A percentile compares a stretch with the other conserved stretches of the same genome.
Conservation (phyloP, 1,140 invertebrate species). For the Cyclargus thomasi region DNA sequence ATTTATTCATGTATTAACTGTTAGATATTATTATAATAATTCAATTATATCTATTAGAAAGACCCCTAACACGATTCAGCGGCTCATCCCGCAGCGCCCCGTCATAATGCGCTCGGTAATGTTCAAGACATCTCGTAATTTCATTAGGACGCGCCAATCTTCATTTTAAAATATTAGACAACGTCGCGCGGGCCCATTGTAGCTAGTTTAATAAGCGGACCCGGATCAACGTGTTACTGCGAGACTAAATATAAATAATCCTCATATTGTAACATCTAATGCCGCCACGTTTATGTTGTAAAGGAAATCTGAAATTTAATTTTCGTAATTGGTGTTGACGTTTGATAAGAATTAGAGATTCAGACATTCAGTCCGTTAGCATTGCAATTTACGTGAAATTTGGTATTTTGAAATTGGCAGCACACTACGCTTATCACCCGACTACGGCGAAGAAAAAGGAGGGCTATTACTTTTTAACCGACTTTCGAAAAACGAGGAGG, state of each 20-base stretch:
- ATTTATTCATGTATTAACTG: too few relatives aligned
- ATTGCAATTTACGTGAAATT: not conserved
- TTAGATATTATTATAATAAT: too few relatives aligned
- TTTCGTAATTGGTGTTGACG: constrained; percentile 11
- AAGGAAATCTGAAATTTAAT: constrained; percentile 19
- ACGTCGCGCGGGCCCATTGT: constrained; percentile 29
- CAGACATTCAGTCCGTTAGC: too few relatives aligned
- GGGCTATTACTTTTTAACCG: too few relatives aligned
- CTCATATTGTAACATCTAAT: constrained; percentile 51
- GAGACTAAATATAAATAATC: constrained; percentile 48
- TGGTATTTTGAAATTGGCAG: too few relatives aligned
- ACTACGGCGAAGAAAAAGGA: too few relatives aligned
- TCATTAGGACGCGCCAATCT: not conserved
- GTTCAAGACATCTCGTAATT: not conserved
- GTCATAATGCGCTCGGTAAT: too few relatives aligned
- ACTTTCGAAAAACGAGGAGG: too few relatives aligned
- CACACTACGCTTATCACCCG: too few relatives aligned
- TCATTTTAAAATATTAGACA: constrained; percentile 6
- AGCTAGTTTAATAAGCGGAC: constrained; percentile 41
- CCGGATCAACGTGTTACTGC: constrained; percentile 58
- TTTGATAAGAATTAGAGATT: not conserved
- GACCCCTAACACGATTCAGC: too few relatives aligned
- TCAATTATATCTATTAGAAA: too few relatives aligned
- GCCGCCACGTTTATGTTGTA: constrained; percentile 21
- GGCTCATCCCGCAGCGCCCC: too few relatives aligned